phyloP scores from a whole-genome alignment of 2,113 vertebrate genomes.

The Hemiprocne comata region DNA sequence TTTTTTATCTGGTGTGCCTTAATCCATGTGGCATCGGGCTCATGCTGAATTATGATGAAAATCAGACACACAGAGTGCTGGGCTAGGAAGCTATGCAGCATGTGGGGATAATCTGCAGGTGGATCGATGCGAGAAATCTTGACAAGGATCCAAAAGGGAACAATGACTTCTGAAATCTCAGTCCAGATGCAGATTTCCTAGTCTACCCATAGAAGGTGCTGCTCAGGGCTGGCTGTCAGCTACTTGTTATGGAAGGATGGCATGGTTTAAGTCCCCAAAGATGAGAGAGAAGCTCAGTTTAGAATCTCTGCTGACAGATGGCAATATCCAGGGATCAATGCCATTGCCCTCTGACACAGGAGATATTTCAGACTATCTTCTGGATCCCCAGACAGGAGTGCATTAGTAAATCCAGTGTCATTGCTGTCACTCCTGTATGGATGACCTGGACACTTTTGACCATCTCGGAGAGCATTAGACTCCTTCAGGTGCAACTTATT shows the following conservation, averaged over 20 bases:
- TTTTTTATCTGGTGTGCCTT: neutral
- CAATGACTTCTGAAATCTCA: neutral
- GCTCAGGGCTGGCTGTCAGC: neutral
- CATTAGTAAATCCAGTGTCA: neutral
- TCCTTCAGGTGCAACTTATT: neutral
- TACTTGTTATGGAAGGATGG: neutral
- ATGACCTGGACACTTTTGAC: neutral
- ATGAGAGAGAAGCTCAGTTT: neutral
- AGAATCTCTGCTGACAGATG: neutral
- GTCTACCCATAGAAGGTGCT: neutral
- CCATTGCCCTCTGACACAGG: neutral
- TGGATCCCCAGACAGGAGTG: neutral
- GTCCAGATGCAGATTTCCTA: neutral
- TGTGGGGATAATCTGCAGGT: accelerated
- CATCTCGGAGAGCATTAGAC: neutral
- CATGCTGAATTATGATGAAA: neutral
- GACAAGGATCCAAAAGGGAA: neutral
- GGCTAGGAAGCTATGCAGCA: neutral
- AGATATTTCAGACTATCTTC: neutral
- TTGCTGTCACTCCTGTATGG: neutral
- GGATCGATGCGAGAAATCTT: neutral
- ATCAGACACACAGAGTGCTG: neutral
- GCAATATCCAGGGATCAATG: neutral
- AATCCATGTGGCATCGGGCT: neutral
- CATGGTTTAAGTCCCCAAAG: neutral